Evolutionary conservation across 1,140 invertebrate genomes (phyloP), one percentile per base, ranked within the genome.

Genomic region (Cydia fagiglandana): DNA sequence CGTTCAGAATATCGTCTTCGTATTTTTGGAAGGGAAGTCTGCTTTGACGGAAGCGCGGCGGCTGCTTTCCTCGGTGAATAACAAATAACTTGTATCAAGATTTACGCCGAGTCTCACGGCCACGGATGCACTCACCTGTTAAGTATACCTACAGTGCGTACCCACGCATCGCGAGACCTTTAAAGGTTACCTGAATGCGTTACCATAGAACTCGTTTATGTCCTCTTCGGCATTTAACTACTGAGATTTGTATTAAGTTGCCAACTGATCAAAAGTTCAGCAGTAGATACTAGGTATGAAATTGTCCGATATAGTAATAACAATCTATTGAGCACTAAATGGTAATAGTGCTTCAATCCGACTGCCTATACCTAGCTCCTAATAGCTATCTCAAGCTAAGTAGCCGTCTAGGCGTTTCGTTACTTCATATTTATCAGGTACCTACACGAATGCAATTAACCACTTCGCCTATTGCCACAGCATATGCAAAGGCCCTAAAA

Each of bases 171-270:
- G 76, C 78, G 78, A 74, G 78, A 79, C 79, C 74, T 83, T 84
- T 84, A 86, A 86, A 86, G 84, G 86, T 86, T 86, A 86, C 80
- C 84, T 78, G 83, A 81, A 81, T 79, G 75, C 75, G 74, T 79
- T 80, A 77, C 77, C 75, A 79, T 79, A 82, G 74, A 80, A 79
- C 80, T 82, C 53, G 80, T 83, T 83, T 81, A 70, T 70, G 66
- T 74, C 34, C 34, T 38, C 66, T 70, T 41, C n/a, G 66, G n/a
- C 34, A 70, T 38, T 70, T 38, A 53, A 53, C 45, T 47, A 66
- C 66, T 70, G 30, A 38, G 66, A 70, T 70, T 70, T 70, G 66
- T 70, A 38, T 17, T 41, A 70, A 70, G 34, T 38, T 70, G 66
- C 34, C 30, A 70, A 45, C 30, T 38, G 30, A 38, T 38, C 34